Base-by-base conservation (phyloP, 2,888 invertebrate species). In the Cancer borealis region DNA sequence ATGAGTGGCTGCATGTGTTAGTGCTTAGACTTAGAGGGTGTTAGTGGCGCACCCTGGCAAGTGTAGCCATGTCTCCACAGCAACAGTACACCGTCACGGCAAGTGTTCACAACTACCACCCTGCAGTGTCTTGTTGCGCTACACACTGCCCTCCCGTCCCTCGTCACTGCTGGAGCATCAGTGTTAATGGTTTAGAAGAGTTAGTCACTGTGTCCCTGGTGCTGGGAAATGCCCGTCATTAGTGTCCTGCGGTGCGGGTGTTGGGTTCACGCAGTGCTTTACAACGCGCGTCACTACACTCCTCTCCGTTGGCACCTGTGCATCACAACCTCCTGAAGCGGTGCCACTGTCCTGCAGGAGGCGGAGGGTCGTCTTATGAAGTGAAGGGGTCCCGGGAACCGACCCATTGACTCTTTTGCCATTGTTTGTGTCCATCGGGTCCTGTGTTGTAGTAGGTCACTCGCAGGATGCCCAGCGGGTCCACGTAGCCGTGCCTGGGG, bases 401-500 rank as follows among this genome's bases (percentile, higher is more conserved):
- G 26, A 95, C 94, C 94, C 95, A 94, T 30, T 73, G 73, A 88
- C 93, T 94, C 66, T 93, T 88, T 30, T 93, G 94, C 10, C 92
- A 54, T 30, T 95, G 87, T 3, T 39, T 49, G 84, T 88, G 93
- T 30, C 95, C 95, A 14, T 79, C 39, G n/a, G 93, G 92, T 10
- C 94, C 95, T 1, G 95, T 54, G 14, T 90, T 84, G 87, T 95
- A 95, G 84, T 93, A 46, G n/a, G 95, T 91, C 26, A 95, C 93
- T n/a, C 95, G 92, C 8, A 95, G 93, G 47, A 95, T 93, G 12
- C 95, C 95, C 60, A 95, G 92, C 12, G 95, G 95, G 87, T 95
- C 95, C 60, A 95, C 95, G 73, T 95, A 95, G 73, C 95, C 95
- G 73, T 95, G 95, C 84, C 95, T 95, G 93, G 8, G 5, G 17